Evolutionary conservation across 2,113 vertebrate species (phyloP).

Genomic region (Rhynchomys soricoides): DNA sequence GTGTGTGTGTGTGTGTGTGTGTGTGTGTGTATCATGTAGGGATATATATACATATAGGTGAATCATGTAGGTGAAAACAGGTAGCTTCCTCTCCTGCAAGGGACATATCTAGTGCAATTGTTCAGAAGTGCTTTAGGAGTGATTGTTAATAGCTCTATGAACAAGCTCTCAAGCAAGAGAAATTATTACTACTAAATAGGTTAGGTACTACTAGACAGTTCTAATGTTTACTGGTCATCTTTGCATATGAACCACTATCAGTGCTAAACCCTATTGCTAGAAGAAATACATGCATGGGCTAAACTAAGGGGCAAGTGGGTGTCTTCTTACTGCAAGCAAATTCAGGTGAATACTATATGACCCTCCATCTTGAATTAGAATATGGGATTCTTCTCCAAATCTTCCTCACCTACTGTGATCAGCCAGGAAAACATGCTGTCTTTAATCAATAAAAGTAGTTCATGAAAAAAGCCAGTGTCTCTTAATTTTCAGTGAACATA

Average conservation of each 20-base stretch:
- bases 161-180: neutral
- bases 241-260: constrained; percentile 67
- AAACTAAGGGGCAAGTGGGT: constrained; percentile 66
- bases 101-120: constrained; percentile 6
- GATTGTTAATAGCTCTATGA: constrained; percentile 48
- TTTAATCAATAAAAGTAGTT: constrained; percentile 76
- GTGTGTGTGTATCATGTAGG: too few species aligned
- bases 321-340: constrained; percentile 62
- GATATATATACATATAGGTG: too few species aligned
- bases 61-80: neutral
- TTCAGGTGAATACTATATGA: constrained; percentile 75
- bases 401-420: constrained; percentile 76
- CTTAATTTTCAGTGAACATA: constrained; percentile 80
- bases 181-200: constrained; percentile 56
- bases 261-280: constrained; percentile 68
- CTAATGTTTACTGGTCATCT: constrained; percentile 71
- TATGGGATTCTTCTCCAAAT: constrained; percentile 65
- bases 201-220: constrained; percentile 38
- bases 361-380: constrained; percentile 51
- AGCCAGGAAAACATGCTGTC: constrained; percentile 77
- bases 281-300: constrained; percentile 53
- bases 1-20: too few species aligned
- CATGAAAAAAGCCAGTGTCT: constrained; percentile 77
- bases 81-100: neutral
- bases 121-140: rapidly evolving